Evolutionary conservation across 1,140 invertebrate species (phyloP).

Genomic region (Drepana arcuata): DNA sequence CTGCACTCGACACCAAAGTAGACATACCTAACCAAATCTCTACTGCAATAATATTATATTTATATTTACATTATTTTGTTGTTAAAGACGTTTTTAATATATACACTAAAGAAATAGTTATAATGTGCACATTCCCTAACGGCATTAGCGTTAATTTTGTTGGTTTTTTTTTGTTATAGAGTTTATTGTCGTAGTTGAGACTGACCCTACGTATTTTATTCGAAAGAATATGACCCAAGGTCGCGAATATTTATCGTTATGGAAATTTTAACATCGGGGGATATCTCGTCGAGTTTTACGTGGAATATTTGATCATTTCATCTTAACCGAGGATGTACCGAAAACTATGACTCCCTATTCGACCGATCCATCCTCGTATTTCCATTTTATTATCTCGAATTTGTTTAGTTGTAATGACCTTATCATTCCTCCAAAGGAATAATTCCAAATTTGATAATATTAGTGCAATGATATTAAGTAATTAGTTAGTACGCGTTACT

Average conservation of each 20-base stretch:
- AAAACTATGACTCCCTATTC: too few species aligned
- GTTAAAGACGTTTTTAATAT: conserved; percentile 54
- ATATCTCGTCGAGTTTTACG: too few species aligned
- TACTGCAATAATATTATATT: conserved; percentile 65
- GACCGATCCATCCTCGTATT: too few species aligned
- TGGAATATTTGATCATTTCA: too few species aligned
- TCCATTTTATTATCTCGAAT: conserved; percentile 49
- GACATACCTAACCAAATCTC: conserved; percentile 60
- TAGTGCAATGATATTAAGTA: conserved; percentile 66
- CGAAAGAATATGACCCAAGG: conserved; percentile 25
- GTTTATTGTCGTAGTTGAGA: conserved; percentile 63
- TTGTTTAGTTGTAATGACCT: conserved; percentile 52
- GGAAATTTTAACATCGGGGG: too few species aligned
- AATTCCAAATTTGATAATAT: conserved; percentile 60
- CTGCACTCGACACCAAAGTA: conserved; percentile 47
- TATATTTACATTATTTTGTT: conserved; percentile 60
- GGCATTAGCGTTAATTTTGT: conserved; percentile 60
- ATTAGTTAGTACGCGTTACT: too few species aligned
- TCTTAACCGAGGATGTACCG: too few species aligned
- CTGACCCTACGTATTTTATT: conserved; percentile 59
- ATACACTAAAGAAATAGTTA: conserved; percentile 55
- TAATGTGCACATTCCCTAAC: conserved; percentile 67
- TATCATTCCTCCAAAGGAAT: conserved; percentile 59
- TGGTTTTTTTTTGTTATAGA: conserved; percentile 64
- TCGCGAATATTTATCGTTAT: conserved; percentile 9